These are phyloP conservation scores for Philonicus albiceps DNA, from an alignment of 2,888 invertebrate species.

Conservation along the genomic window DNA sequence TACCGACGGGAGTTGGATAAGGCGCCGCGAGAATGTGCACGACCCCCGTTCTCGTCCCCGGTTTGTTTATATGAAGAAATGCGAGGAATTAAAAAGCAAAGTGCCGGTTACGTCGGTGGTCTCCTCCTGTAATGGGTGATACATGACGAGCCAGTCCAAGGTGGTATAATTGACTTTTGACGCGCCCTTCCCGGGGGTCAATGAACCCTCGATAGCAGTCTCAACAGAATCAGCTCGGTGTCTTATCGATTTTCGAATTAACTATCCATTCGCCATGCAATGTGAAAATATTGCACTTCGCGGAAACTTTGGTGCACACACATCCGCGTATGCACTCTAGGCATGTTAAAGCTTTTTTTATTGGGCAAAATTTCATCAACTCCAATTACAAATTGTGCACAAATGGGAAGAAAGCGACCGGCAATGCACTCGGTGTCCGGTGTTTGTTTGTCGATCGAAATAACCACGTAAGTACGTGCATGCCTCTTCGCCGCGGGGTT, in stretches of 20 bases:
- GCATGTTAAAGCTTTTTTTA: not conserved
- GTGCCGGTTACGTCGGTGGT: not conserved
- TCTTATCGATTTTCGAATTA: slow-evolving; percentile 30
- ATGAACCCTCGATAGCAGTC: not conserved
- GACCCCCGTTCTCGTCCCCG: not conserved
- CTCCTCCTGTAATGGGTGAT: not conserved
- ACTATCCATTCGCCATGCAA: slow-evolving; percentile 27
- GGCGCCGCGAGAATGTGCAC: not conserved
- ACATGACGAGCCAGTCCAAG: not conserved
- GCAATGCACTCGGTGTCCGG: not conserved
- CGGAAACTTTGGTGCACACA: not conserved
- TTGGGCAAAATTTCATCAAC: not conserved
- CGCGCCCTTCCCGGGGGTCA: slow-evolving; percentile 3
- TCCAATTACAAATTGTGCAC: not conserved
- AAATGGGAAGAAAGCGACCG: not conserved
- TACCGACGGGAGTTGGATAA: not conserved
- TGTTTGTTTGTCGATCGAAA: not conserved
- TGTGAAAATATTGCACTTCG: not conserved
- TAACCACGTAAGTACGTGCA: not conserved
- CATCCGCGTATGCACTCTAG: not conserved
- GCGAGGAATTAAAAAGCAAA: not conserved
- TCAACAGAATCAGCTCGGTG: not conserved
- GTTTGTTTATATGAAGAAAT: not conserved
- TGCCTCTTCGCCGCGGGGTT: not conserved
- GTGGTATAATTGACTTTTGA: slow-evolving; percentile 28